Evolutionary conservation across 2,797 vertebrate genomes (phyloP).

Genomic region (Sebastes alutus): DNA sequence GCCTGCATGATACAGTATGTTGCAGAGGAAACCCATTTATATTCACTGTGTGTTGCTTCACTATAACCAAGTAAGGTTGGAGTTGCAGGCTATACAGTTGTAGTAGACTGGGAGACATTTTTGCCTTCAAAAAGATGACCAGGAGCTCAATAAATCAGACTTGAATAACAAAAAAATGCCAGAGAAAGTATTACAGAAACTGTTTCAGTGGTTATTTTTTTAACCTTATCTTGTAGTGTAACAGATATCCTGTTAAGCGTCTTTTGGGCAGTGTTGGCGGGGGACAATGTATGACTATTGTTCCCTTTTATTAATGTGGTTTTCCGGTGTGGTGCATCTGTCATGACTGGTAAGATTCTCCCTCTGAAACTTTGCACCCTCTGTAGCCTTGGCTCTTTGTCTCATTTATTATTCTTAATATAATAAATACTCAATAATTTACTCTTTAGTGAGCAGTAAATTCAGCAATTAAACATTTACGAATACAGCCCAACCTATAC

Average conservation of each 20-base stretch:
- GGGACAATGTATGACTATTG: not conserved
- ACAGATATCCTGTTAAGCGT: not conserved
- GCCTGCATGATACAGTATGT: not conserved
- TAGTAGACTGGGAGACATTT: not conserved
- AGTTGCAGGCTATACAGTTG: not conserved
- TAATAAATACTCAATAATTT: not conserved
- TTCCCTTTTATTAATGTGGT: not conserved
- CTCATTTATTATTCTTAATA: not conserved
- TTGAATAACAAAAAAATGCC: not conserved
- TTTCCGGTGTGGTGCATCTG: not conserved
- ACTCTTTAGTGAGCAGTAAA: not conserved
- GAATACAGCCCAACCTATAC: not conserved
- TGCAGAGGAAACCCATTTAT: slow-evolving; percentile 16
- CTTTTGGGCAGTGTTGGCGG: not conserved
- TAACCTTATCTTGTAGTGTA: not conserved
- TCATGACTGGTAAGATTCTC: not conserved
- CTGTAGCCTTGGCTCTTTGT: not conserved
- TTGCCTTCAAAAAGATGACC: not conserved
- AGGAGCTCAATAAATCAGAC: not conserved
- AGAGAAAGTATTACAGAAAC: not conserved
- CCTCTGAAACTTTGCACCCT: not conserved
- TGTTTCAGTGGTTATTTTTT: not conserved
- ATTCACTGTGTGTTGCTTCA: slow-evolving; percentile 1
- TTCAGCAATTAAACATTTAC: not conserved
- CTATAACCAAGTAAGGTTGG: not conserved